phyloP scores from a whole-genome alignment of 2,797 vertebrate genomes.

The Avahi laniger region DNA sequence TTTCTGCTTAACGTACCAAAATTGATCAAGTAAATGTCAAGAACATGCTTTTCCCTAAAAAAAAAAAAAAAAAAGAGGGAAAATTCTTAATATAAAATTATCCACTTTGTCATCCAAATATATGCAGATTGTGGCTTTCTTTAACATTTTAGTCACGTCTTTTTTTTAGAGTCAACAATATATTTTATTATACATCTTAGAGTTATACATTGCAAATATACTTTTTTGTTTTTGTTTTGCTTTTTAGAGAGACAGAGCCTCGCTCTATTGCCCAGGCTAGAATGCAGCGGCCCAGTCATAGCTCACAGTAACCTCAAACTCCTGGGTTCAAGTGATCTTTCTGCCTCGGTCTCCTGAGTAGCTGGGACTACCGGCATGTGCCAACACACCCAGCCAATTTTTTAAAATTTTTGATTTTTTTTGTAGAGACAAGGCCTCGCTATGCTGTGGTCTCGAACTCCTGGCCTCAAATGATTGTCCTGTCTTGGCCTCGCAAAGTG shows the following conservation, averaged over 20 bases:
- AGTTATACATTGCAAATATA: conserved; percentile 32
- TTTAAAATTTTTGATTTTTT: neutral
- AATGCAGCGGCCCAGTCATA: neutral
- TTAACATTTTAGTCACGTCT: neutral
- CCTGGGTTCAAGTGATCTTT: neutral
- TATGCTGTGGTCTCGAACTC: neutral
- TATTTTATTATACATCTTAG: conserved; percentile 54
- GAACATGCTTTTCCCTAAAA: neutral
- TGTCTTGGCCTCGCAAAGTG: neutral
- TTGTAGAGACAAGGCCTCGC: neutral
- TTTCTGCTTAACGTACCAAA: neutral
- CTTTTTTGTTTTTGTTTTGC: neutral
- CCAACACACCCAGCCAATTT: neutral
- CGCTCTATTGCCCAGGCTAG: neutral
- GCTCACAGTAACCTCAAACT: neutral
- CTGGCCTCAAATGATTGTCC: neutral
- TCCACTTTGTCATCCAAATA: neutral
- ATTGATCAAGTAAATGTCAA: neutral
- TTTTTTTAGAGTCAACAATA: neutral
- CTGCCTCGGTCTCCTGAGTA: neutral
- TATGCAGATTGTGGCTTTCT: neutral
- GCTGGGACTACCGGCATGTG: too few relatives aligned
- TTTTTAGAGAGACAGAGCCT: neutral
- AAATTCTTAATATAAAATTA: neutral
- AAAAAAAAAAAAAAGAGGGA: neutral